phyloP scores from a whole-genome alignment of 2,797 vertebrate species.

The Bryconaethiops microstoma region DNA sequence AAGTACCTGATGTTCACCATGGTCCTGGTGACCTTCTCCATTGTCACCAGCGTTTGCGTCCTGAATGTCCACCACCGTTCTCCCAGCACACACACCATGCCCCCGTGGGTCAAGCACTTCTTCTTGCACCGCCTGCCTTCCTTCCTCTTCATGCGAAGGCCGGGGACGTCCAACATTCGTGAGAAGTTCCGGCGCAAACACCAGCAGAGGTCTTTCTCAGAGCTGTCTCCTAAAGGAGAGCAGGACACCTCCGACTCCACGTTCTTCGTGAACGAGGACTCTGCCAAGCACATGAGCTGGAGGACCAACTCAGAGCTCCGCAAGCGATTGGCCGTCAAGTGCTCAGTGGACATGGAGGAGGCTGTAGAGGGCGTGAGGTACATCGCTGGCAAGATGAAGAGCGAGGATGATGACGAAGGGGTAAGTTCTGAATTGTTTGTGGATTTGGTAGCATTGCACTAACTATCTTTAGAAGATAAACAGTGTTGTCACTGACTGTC shows the following conservation, averaged over 20 bases:
- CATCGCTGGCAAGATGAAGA: slow-evolving; percentile 81
- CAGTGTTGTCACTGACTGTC: neutral
- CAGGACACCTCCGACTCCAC: slow-evolving; percentile 57
- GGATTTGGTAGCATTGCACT: neutral
- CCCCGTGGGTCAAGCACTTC: slow-evolving; percentile 78
- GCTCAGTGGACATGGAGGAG: slow-evolving; percentile 74
- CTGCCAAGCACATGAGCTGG: slow-evolving; percentile 74
- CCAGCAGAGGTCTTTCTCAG: slow-evolving; percentile 68
- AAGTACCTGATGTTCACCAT: slow-evolving; percentile 85
- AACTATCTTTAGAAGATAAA: neutral
- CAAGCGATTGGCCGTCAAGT: slow-evolving; percentile 72
- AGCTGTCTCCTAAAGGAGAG: slow-evolving; percentile 48
- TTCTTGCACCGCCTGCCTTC: slow-evolving; percentile 75
- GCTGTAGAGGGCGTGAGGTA: slow-evolving; percentile 79
- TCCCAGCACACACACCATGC: slow-evolving; percentile 82
- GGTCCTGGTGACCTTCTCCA: slow-evolving; percentile 85
- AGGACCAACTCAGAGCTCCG: slow-evolving; percentile 73
- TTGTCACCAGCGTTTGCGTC: slow-evolving; percentile 83
- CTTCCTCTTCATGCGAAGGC: slow-evolving; percentile 79
- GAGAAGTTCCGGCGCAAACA: slow-evolving; percentile 74
- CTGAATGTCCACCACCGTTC: slow-evolving; percentile 83
- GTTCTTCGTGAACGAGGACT: slow-evolving; percentile 77
- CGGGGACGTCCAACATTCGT: slow-evolving; percentile 72
- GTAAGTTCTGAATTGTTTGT: slow-evolving; percentile 62
- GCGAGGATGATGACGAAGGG: slow-evolving; percentile 79